These are phyloP conservation scores for Stenchaetothrips biformis DNA, from an alignment of 2,888 invertebrate species.

Conservation along the genomic window DNA sequence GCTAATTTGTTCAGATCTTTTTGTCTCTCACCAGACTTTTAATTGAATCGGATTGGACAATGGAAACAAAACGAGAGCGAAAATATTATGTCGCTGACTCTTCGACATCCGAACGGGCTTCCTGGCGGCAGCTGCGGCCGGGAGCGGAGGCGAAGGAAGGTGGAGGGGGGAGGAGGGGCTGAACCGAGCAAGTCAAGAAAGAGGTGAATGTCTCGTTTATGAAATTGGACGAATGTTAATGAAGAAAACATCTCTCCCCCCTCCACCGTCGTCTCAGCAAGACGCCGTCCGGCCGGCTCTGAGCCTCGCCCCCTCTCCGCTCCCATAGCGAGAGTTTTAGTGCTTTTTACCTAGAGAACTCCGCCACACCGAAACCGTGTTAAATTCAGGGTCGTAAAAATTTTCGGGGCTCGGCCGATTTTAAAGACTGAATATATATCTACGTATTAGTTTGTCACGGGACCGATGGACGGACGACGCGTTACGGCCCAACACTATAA, in stretches of 20 bases:
- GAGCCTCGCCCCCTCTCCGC: neutral
- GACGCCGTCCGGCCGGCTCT: neutral
- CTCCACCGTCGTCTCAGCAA: neutral
- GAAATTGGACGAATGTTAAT: conserved; percentile 25
- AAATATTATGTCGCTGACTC: too few relatives aligned
- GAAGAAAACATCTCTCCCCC: conserved; percentile 1
- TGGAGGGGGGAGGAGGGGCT: neutral
- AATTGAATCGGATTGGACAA: too few relatives aligned
- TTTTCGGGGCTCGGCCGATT: conserved; percentile 2
- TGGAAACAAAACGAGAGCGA: too few relatives aligned
- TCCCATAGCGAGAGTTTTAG: conserved; percentile 8
- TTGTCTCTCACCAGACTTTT: too few relatives aligned
- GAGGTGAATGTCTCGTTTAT: conserved; percentile 21
- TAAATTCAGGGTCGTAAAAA: conserved; percentile 12
- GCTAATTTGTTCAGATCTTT: too few relatives aligned
- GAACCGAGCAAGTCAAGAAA: conserved; percentile 8
- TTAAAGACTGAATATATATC: conserved; percentile 21
- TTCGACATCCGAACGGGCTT: too few relatives aligned
- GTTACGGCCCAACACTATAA: neutral
- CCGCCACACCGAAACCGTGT: conserved; percentile 8
- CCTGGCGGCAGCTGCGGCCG: too few relatives aligned
- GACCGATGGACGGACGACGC: neutral
- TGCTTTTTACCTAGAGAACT: conserved; percentile 17
- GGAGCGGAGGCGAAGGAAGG: too few relatives aligned
- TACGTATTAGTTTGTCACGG: neutral